Evolutionary conservation across 2,797 vertebrate species (phyloP), one percentile per base, ranked within the genome.

Genomic region (Hydrolagus colliei): DNA sequence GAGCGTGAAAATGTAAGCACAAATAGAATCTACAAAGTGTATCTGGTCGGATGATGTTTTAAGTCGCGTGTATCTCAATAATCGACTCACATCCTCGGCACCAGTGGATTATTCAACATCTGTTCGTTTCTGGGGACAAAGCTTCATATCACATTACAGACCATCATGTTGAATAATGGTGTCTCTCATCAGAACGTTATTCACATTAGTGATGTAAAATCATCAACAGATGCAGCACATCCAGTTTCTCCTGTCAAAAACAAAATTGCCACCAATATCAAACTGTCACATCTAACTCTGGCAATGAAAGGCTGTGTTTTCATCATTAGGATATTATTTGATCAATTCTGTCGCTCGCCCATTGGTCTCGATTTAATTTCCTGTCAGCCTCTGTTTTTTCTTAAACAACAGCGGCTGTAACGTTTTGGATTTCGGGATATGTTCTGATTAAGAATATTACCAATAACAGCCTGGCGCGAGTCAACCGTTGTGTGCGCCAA

Each of bases 401-500:
- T 52, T 52, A 6, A 52, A 6, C 41, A 52, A 52, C 41, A 1
- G 91, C 88, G 89, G 92, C 92, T 62, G 52, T 92, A 91, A 91
- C 92, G 93, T 92, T 27, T 93, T 91, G 91, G 91, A 90, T 92
- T 93, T 90, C 90, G 92, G 93, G 92, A 92, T 93, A 93, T 90
- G 89, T 89, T 92, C 91, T 93, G 92, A 95, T 94, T 92, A 94
- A 94, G 94, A 93, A 93, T 93, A 92, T 93, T 91, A 90, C 92
- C 93, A 93, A 93, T 93, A 94, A 94, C 79, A 87, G 91, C 88
- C 78, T 92, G 91, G 92, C 91, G 91, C 72, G 88, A 91, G 90
- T 86, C 87, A 89, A 87, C 88, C 89, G 87, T 91, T 92, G 90
- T 88, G 89, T 86, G 87, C 88, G 88, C 92, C 91, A 88, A 90